Conservation (phyloP, 2,113 vertebrate genomes). For the Oryzias curvinotus region DNA sequence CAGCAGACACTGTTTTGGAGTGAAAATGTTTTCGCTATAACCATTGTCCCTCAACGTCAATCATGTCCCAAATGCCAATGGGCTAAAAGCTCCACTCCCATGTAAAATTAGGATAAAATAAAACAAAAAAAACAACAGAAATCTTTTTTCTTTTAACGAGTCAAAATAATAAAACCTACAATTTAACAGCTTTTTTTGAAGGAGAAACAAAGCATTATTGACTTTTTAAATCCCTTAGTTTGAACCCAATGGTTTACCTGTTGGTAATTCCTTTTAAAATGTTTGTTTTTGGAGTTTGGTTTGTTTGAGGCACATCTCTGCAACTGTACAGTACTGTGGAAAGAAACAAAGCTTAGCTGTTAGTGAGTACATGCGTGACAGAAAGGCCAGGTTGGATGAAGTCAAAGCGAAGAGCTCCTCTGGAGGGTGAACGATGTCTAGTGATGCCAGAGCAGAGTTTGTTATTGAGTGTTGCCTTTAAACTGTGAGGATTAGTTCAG, state of each 20-base stretch:
- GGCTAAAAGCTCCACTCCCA: too few relatives aligned
- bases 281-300: conserved; percentile 15
- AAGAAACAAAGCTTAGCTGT: conserved; percentile 16
- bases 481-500: conserved; percentile 15
- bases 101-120: too few relatives aligned
- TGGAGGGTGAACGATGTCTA: conserved; percentile 22
- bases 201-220: too few relatives aligned
- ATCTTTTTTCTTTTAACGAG: too few relatives aligned
- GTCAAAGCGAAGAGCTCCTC: conserved; percentile 2
- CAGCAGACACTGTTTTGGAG: too few relatives aligned
- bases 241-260: conserved; percentile 6
- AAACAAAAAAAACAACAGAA: too few relatives aligned
- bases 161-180: too few relatives aligned
- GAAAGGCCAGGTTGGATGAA: conserved; percentile 9
- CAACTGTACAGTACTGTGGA: conserved; percentile 1
- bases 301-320: conserved; percentile 34
- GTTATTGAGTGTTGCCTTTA: conserved; percentile 34
- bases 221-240: too few relatives aligned
- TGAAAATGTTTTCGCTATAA: too few relatives aligned
- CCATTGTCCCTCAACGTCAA: too few relatives aligned
- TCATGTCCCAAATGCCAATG: too few relatives aligned
- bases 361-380: conserved; percentile 4
- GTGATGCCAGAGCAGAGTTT: conserved; percentile 25
- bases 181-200: too few relatives aligned
- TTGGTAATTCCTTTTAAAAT: not conserved